Evolutionary conservation across 1,140 invertebrate genomes (phyloP).

Genomic region (Drosophila pruinosa): DNA sequence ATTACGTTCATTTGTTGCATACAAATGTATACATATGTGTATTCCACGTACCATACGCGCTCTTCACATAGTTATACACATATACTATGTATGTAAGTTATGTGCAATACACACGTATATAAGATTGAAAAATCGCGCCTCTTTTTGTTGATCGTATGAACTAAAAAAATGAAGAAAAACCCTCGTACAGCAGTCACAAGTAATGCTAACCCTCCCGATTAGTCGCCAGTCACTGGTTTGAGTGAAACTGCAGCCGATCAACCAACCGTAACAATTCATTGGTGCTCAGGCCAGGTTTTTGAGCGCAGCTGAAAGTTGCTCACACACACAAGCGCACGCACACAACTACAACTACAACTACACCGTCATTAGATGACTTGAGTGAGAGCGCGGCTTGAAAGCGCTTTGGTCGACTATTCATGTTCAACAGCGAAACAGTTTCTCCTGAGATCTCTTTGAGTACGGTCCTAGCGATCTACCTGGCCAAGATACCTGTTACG

Average conservation of each 20-base stretch:
- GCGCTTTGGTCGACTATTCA: slow-evolving; percentile 56
- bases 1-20: neutral
- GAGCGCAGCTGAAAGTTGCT: slow-evolving; percentile 51
- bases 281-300: slow-evolving; percentile 48
- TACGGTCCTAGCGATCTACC: slow-evolving; percentile 62
- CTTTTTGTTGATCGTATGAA: slow-evolving; percentile 19
- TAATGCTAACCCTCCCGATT: slow-evolving; percentile 46
- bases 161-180: neutral
- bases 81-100: too few relatives aligned
- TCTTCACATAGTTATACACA: too few relatives aligned
- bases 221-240: slow-evolving; percentile 53
- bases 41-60: too few relatives aligned
- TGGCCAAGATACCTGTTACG: slow-evolving; percentile 29
- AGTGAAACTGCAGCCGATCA: slow-evolving; percentile 63
- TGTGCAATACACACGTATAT: neutral
- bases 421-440: slow-evolving; percentile 66
- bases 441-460: slow-evolving; percentile 73
- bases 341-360: neutral
- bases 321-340: slow-evolving; percentile 1
- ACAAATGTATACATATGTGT: neutral
- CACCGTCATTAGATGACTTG: neutral
- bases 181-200: slow-evolving; percentile 24
- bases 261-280: slow-evolving; percentile 66
- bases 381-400: slow-evolving; percentile 42
- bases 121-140: slow-evolving; percentile 13